These are phyloP conservation scores for Drosophila yooni DNA, from an alignment of 2,888 invertebrate genomes.

Conservation along the genomic window DNA sequence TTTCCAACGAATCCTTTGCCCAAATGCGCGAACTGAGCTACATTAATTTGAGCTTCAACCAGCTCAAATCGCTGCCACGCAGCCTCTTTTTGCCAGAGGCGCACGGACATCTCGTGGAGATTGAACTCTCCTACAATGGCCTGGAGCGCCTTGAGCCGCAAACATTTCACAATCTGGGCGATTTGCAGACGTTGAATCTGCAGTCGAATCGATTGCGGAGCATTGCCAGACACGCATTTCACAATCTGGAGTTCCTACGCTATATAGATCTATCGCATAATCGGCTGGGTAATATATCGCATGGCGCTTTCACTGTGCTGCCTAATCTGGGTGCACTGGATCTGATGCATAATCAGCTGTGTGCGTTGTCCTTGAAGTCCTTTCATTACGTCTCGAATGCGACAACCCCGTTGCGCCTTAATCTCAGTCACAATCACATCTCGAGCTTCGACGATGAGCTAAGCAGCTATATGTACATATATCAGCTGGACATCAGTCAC, in stretches of 20 bases:
- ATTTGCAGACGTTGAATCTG: conserved; percentile 91
- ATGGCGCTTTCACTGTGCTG: conserved; percentile 90
- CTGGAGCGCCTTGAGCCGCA: conserved; percentile 88
- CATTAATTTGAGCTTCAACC: conserved; percentile 94
- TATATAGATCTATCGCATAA: conserved; percentile 94
- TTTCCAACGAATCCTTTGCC: conserved; percentile 90
- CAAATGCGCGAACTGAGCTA: conserved; percentile 90
- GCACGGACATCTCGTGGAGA: conserved; percentile 90
- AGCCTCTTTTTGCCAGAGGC: conserved; percentile 89
- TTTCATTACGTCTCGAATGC: conserved; percentile 89
- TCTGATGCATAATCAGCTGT: conserved; percentile 91
- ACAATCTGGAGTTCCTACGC: conserved; percentile 91
- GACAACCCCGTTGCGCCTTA: conserved; percentile 89
- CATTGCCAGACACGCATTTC: conserved; percentile 90
- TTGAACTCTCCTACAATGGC: conserved; percentile 93
- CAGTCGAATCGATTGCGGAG: conserved; percentile 91
- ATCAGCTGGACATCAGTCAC: conserved; percentile 89
- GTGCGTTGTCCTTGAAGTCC: conserved; percentile 88
- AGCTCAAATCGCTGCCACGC: conserved; percentile 89
- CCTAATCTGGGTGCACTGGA: conserved; percentile 92
- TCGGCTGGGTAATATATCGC: conserved; percentile 90
- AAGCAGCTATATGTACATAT: conserved; percentile 87
- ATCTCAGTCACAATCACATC: conserved; percentile 90
- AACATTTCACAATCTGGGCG: conserved; percentile 90
- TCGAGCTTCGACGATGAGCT: conserved; percentile 83